Conservation (phyloP, 2,113 vertebrate species). For the Loxodonta africana region DNA sequence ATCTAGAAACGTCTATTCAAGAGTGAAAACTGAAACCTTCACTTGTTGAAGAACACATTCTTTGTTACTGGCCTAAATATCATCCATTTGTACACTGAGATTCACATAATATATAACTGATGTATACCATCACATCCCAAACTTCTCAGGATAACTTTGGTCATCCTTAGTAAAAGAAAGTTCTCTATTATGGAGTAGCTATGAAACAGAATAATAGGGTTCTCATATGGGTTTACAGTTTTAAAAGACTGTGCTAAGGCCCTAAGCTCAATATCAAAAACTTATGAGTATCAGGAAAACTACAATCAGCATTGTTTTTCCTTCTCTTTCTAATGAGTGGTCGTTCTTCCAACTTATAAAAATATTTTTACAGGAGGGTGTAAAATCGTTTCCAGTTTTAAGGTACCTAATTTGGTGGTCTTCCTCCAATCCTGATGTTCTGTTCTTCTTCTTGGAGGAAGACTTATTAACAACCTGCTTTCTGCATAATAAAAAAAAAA, state of each 20-base stretch:
- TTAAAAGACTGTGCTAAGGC: neutral
- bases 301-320: constrained; percentile 20
- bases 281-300: constrained; percentile 2
- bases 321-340: neutral
- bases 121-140: neutral
- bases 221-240: neutral
- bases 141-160: neutral
- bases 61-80: neutral
- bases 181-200: neutral
- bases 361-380: constrained; percentile 67
- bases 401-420: constrained; percentile 46
- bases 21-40: neutral
- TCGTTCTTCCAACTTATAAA: constrained; percentile 78
- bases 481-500: too few relatives aligned
- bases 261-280: constrained; percentile 65
- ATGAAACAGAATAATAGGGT: neutral
- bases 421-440: too few relatives aligned
- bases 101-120: neutral
- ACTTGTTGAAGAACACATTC: neutral
- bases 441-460: too few relatives aligned
- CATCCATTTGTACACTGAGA: neutral
- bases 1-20: neutral
- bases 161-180: constrained; percentile 20
- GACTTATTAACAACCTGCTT: too few relatives aligned
- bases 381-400: constrained; percentile 82